Percentiles rank a stretch among this genome's conserved stretches.
These are phyloP conservation scores for Cabera pusaria DNA, from an alignment of 2,888 invertebrate genomes.

Conservation along the genomic window DNA sequence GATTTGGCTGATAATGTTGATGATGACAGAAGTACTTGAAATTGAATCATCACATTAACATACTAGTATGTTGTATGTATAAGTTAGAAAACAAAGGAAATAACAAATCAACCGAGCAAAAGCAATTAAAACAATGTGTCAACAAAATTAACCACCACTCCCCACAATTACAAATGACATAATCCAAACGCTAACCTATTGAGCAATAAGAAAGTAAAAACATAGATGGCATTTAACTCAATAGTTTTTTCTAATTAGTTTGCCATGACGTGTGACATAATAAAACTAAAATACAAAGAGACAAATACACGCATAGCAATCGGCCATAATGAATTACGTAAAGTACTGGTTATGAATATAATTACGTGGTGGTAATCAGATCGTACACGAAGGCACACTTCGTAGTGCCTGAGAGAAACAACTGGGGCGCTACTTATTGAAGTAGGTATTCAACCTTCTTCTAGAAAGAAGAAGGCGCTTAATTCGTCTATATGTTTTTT, in stretches of 20 bases:
- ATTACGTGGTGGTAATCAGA: constrained; percentile 40
- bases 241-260: constrained; percentile 2
- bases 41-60: too few species aligned
- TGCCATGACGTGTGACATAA: constrained; percentile 9
- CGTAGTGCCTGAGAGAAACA: constrained; percentile 14
- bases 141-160: too few species aligned
- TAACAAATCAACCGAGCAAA: too few species aligned
- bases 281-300: constrained; percentile 5
- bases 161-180: too few species aligned
- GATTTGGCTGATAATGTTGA: too few species aligned
- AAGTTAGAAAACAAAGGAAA: too few species aligned
- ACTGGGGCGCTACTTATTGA: background rate
- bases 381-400: constrained; percentile 31
- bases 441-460: too few species aligned
- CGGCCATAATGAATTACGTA: constrained; percentile 31
- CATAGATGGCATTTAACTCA: constrained; percentile 2
- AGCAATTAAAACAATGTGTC: too few species aligned
- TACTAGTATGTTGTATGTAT: too few species aligned
- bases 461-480: too few species aligned
- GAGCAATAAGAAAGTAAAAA: constrained; percentile 3
- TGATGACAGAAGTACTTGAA: too few species aligned
- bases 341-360: constrained; percentile 35
- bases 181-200: constrained; percentile 8
- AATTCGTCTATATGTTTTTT: too few species aligned
- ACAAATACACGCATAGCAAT: constrained; percentile 13